Conservation (phyloP, 2,113 vertebrate genomes). For the Struthidea cinerea region DNA sequence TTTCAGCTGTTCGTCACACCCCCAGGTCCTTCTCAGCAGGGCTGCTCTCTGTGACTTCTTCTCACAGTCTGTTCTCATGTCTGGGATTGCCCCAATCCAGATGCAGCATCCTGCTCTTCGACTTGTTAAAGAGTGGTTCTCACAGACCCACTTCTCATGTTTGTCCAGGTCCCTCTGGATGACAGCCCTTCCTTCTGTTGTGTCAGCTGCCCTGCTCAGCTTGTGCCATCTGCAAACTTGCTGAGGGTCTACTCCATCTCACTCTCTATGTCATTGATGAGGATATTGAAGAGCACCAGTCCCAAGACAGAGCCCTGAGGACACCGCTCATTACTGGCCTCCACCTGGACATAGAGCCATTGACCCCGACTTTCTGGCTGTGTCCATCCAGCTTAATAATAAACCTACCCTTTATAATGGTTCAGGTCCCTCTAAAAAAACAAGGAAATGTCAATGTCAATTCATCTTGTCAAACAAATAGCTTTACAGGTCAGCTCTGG, state of each 20-base stretch:
- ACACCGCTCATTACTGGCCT: too few relatives aligned
- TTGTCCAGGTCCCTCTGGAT: background rate
- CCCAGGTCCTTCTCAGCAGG: background rate
- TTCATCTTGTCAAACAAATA: background rate
- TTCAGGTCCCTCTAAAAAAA: background rate
- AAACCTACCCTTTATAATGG: background rate
- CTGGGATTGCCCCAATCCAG: background rate
- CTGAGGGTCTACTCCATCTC: background rate
- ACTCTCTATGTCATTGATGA: background rate
- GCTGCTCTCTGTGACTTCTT: background rate
- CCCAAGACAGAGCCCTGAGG: background rate
- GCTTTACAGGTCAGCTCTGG: background rate
- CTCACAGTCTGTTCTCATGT: background rate
- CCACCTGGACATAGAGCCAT: background rate
- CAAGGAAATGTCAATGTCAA: background rate
- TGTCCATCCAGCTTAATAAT: background rate
- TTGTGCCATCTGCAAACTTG: background rate
- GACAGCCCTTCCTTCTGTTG: background rate
- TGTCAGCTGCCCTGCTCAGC: background rate
- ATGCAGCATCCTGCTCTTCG: background rate
- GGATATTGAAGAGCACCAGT: background rate
- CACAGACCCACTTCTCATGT: background rate
- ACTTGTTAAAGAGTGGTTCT: background rate
- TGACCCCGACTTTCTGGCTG: fast-evolving
- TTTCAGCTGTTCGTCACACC: background rate